Base-by-base conservation (phyloP, 92 coral and sea anemone species). In the Palythoa heliodiscus region DNA sequence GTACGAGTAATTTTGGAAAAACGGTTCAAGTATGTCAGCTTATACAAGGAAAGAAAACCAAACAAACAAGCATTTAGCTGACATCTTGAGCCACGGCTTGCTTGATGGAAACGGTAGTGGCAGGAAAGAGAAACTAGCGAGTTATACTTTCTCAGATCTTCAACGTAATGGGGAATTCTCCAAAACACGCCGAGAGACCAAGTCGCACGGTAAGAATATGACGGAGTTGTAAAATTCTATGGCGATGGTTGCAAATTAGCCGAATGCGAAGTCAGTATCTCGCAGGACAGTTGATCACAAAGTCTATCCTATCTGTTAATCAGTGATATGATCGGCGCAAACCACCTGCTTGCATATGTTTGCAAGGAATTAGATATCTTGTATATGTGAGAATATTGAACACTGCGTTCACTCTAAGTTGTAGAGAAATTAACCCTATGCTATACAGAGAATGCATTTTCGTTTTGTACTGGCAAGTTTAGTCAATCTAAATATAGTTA, bases 311-410 rank as follows among this genome's bases (percentile, higher is more conserved):
- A 20, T 50, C 64, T 75, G 79, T 48, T 52, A 43, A 75, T 75
- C 79, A 23, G 7, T 22, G 64, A 52, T 75, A 50, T 35, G 53
- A 29, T 29, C 1, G 0, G 17, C 17, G 22, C 25, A 20, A 23
- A 5, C 40, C 79, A 75, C 79, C 79, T 75, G 79, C 16, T 75
- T 50, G 5, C 12, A 75, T 75, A 75, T 39, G 64, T 52, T 24
- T 43, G 50, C 50, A 43, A 43, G 50, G 9, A 43, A 43, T 43
- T 43, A 43, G 9, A 5, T 8, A 43, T 43, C 50, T 43, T 43
- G 7, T 43, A 43, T 43, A 7, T 43, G 50, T 43, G 50, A 3
- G 9, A 43, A 43, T 43, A 5, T 43, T 3, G 3, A 43, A 43
- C 6, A 43, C 50, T 43, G 9, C 9, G 5, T 7, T 43, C 6